These are phyloP conservation scores for Druon quercuslanigerum DNA, from an alignment of 1,140 invertebrate species.

Conservation along the genomic window DNA sequence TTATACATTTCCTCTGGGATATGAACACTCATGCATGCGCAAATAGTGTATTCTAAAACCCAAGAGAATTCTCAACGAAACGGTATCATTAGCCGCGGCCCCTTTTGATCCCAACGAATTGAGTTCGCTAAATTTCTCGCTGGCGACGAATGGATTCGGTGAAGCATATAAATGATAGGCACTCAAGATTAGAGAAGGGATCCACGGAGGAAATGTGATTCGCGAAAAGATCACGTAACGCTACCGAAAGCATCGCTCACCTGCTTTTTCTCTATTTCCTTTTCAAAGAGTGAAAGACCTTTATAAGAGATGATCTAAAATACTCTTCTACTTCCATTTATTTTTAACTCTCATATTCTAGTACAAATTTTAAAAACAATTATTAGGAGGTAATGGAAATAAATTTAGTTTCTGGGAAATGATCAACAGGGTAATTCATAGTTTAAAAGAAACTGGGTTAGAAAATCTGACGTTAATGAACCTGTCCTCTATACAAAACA, in stretches of 20 bases:
- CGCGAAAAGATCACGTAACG: background rate
- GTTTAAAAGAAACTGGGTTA: too few species aligned
- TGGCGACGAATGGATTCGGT: slow-evolving; percentile 2
- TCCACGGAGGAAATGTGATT: background rate
- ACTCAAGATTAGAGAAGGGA: slow-evolving; percentile 19
- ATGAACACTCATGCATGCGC: background rate
- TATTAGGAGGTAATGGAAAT: too few species aligned
- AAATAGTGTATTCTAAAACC: slow-evolving; percentile 17
- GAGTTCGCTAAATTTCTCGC: slow-evolving; percentile 30
- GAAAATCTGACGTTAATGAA: too few species aligned
- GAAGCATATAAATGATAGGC: slow-evolving; percentile 14
- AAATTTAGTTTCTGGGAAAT: too few species aligned
- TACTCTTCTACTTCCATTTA: background rate
- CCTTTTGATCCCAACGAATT: slow-evolving; percentile 25
- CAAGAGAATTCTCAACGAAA: slow-evolving; percentile 20
- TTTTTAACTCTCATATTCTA: background rate
- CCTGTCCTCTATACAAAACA: too few species aligned
- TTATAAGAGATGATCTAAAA: background rate
- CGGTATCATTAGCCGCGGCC: slow-evolving; percentile 14
- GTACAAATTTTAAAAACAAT: too few species aligned
- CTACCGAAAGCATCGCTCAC: background rate
- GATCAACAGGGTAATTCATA: too few species aligned
- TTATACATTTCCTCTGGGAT: slow-evolving; percentile 11
- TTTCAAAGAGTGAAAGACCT: background rate
- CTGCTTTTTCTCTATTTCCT: background rate